A percentile compares a stretch with the other conserved stretches of the same genome.
Evolutionary conservation across 2,113 vertebrate species (phyloP).

Genomic region (Sceloporus undulatus): DNA sequence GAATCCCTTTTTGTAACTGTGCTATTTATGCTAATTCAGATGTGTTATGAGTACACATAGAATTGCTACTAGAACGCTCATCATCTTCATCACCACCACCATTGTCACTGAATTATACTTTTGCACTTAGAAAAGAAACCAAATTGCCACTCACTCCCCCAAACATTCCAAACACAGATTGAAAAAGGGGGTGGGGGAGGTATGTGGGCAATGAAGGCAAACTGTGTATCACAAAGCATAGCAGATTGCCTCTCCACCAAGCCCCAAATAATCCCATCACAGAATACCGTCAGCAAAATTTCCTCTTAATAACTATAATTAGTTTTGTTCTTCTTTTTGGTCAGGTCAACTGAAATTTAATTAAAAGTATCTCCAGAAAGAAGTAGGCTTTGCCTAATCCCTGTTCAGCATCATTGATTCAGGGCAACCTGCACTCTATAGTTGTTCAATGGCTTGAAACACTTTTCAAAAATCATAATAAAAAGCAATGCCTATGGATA

Average conservation of each 20-base stretch:
- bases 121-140: neutral
- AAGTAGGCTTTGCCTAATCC: conserved; percentile 44
- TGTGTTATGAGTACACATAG: no score
- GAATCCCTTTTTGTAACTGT: no score
- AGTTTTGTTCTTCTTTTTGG: conserved; percentile 40
- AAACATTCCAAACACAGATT: conserved; percentile 28
- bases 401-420: conserved; percentile 62
- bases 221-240: conserved; percentile 17
- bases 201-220: conserved; percentile 42
- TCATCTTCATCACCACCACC: no score
- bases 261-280: neutral
- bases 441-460: conserved; percentile 61
- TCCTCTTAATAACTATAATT: conserved; percentile 57
- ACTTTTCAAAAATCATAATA: conserved; percentile 54
- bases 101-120: no score
- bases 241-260: conserved; percentile 33
- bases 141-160: conserved; percentile 19
- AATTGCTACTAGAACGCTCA: no score
- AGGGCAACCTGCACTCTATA: conserved; percentile 49
- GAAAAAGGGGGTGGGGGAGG: neutral
- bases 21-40: no score
- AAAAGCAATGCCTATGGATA: conserved; percentile 56
- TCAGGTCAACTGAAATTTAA: conserved; percentile 66
- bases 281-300: conserved; percentile 45
- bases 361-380: conserved; percentile 64